These are phyloP conservation scores for Phocoena phocoena DNA, from an alignment of 2,113 vertebrate species.

Conservation along the genomic window DNA sequence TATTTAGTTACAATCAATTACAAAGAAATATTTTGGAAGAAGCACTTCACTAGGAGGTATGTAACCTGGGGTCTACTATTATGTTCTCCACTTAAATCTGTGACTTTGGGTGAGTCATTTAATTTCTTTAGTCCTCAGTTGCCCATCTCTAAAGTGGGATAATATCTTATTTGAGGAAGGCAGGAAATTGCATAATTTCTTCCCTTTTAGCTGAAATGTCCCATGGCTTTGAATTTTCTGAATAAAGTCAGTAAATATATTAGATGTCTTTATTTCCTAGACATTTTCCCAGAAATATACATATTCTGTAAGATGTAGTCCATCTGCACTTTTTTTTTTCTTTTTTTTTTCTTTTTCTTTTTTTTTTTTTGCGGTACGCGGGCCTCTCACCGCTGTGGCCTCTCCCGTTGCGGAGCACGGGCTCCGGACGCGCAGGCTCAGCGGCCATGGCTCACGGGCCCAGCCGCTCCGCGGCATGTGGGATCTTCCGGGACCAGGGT, in stretches of 20 bases:
- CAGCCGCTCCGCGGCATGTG: no score
- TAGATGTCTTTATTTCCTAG: slow-evolving; percentile 9
- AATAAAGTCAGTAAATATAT: slow-evolving; percentile 40
- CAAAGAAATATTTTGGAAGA: not conserved
- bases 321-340: not conserved
- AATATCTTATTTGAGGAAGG: slow-evolving; percentile 35
- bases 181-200: not conserved
- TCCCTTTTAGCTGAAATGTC: not conserved
- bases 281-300: slow-evolving; percentile 31
- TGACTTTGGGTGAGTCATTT: not conserved
- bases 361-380: no score
- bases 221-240: slow-evolving; percentile 41
- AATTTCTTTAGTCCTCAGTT: not conserved
- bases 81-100: not conserved
- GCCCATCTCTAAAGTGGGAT: not conserved
- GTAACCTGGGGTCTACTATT: not conserved
- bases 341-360: no score
- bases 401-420: no score
- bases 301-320: slow-evolving; percentile 19
- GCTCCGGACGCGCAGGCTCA: no score
- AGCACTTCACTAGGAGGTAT: not conserved
- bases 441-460: no score
- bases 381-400: no score
- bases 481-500: no score
- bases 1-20: not conserved